Base-by-base conservation (phyloP, 2,113 vertebrate genomes). In the Elanus axillaris region DNA sequence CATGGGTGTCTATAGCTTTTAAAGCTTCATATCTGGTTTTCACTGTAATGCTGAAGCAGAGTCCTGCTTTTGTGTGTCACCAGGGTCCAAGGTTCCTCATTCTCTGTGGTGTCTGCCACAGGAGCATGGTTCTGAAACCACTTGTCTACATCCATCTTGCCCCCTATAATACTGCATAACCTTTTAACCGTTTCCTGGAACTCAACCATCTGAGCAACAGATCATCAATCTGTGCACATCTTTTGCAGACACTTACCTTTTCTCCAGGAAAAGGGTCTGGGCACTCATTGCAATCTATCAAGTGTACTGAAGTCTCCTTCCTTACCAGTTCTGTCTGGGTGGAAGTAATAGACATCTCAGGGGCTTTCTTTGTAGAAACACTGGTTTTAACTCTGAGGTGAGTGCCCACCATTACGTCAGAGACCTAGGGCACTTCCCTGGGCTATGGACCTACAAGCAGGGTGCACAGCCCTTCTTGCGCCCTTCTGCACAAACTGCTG, bases 401-500 rank as follows among this genome's bases (percentile, higher is more conserved):
- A 31, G 5, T 34, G 27, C 26, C 45, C 11, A 18, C 3, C 8
- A 2, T 22, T 53, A 34, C 5, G 31, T 8, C 64, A 67, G 52
- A 55, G 31, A 34, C 0, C 1, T 12, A 18, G 8, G 34, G 6
- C 40, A 10, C 9, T 50, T 26, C 10, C 25, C 15, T 40, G 43
- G 29, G 17, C 53, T 62, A 11, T 36, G 12, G 23, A 22, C 6
- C 16, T 42, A 29, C 34, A 29, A 13, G 42, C 34, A 71, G 29
- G 2, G 29, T 18, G 14, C 20, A 68, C 0, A 0, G 14, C 20
- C 9, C 13, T 26, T 52, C 25, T 79, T 36, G 13, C 5, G 4
- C 16, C 25, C 20, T 26, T 36, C 40, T n/a, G 11, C 13, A 17
- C 12, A 34, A 40, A 1, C 31, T 63, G 20, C 26, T 50, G 48